A percentile compares a stretch with the other conserved stretches of the same genome.
Evolutionary conservation across 2,113 vertebrate genomes (phyloP).

Genomic region (Ptilorrhoa leucosticta): DNA sequence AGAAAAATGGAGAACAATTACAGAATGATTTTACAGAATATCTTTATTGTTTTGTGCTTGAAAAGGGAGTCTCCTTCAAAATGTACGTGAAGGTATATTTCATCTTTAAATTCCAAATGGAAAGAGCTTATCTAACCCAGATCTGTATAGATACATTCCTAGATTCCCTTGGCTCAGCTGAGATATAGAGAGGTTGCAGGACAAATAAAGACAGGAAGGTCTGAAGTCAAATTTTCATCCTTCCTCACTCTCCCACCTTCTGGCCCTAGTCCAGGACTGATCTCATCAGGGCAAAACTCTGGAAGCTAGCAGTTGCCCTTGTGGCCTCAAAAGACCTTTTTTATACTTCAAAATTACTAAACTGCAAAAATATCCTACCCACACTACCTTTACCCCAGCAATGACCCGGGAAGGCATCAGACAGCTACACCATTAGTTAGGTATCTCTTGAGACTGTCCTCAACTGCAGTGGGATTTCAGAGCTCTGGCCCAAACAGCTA

Average conservation of each 20-base stretch:
- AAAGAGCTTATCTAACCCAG: neutral
- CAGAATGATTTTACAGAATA: neutral
- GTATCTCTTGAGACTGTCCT: neutral
- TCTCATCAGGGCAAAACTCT: neutral
- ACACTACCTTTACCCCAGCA: neutral
- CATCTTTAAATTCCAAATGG: neutral
- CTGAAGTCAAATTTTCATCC: neutral
- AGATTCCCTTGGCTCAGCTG: neutral
- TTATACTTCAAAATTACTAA: neutral
- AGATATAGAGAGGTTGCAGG: neutral
- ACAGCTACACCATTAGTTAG: neutral
- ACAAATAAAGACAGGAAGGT: neutral
- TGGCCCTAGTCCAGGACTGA: neutral
- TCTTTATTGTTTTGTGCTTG: neutral
- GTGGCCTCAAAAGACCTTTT: neutral
- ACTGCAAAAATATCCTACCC: neutral
- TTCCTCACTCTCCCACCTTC: neutral
- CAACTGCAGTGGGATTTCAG: neutral
- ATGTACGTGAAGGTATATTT: neutral
- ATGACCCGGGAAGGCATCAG: neutral
- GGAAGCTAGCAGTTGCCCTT: neutral
- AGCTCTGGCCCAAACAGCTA: neutral
- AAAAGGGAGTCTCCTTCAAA: neutral
- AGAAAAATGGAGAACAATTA: neutral
- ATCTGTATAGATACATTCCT: neutral